phyloP scores from a whole-genome alignment of 2,797 vertebrate genomes.

The Hozukius guyotensis region DNA sequence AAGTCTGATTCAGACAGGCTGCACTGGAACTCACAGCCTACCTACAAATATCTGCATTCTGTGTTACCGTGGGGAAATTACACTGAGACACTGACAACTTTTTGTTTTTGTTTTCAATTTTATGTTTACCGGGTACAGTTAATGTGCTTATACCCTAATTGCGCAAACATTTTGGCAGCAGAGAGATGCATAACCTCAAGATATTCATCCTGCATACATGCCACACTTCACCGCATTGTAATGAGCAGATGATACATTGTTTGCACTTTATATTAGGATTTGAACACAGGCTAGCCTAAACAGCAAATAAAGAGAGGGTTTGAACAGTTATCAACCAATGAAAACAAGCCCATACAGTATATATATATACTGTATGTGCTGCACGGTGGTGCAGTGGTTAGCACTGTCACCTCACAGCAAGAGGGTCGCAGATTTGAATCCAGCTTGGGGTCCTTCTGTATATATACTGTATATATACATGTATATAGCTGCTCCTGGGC shows the following conservation, averaged over 20 bases:
- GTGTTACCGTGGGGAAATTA: not conserved
- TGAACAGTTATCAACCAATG: not conserved
- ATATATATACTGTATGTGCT: no score
- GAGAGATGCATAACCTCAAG: not conserved
- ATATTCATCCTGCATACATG: not conserved
- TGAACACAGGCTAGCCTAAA: not conserved
- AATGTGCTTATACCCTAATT: not conserved
- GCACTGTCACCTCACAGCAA: no score
- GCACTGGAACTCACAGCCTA: not conserved
- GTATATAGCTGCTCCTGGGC: no score
- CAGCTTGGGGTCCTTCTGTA: no score
- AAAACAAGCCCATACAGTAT: no score
- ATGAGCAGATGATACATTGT: not conserved
- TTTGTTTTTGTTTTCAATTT: not conserved
- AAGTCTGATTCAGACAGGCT: slow-evolving; percentile 38
- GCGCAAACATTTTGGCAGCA: not conserved
- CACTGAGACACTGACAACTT: not conserved
- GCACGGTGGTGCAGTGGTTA: no score
- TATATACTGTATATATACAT: no score
- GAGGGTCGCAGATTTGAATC: no score
- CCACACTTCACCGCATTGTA: not conserved
- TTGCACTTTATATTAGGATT: not conserved
- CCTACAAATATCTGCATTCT: not conserved
- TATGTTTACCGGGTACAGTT: not conserved
- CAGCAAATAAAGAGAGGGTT: not conserved